These are phyloP conservation scores for Drosophila aff. DNA, from an alignment of 1,140 invertebrate genomes.

Conservation along the genomic window DNA sequence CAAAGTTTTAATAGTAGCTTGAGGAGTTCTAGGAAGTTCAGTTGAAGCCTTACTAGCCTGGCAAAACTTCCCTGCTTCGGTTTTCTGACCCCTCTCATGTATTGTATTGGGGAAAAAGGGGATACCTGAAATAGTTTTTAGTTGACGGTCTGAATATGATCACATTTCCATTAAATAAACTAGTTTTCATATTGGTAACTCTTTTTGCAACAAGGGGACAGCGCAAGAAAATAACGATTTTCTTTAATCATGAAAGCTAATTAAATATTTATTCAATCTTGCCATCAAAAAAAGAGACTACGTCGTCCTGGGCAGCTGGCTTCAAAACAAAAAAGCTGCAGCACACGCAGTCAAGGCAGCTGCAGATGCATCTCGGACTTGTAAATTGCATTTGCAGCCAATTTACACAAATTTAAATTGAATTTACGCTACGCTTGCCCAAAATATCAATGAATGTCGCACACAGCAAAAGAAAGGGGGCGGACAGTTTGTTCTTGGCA, in stretches of 20 bases:
- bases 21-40: constrained; percentile 28
- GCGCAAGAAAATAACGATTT: neutral
- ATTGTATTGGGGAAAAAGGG: neutral
- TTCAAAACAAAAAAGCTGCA: constrained; percentile 9
- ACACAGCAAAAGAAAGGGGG: constrained; percentile 30
- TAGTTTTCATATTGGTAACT: no score
- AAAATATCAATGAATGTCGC: constrained; percentile 78
- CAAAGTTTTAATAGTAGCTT: constrained; percentile 38
- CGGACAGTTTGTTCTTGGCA: constrained; percentile 23
- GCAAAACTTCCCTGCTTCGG: constrained; percentile 8
- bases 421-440: constrained; percentile 80
- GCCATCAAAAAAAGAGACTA: neutral
- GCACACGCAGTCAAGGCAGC: constrained; percentile 58
- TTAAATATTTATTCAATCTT: constrained; percentile 17
- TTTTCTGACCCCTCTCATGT: constrained; percentile 26
- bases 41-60: neutral
- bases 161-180: neutral
- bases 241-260: neutral
- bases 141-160: neutral
- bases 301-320: constrained; percentile 2
- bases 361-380: constrained; percentile 62
- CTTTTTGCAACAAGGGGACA: neutral
- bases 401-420: constrained; percentile 81
- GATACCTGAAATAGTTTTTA: constrained; percentile 12
- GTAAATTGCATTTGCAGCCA: constrained; percentile 79